Evolutionary conservation across 2,888 invertebrate species (phyloP), one percentile per base, ranked within the genome.

Genomic region (Scelioninae gen. 1): DNA sequence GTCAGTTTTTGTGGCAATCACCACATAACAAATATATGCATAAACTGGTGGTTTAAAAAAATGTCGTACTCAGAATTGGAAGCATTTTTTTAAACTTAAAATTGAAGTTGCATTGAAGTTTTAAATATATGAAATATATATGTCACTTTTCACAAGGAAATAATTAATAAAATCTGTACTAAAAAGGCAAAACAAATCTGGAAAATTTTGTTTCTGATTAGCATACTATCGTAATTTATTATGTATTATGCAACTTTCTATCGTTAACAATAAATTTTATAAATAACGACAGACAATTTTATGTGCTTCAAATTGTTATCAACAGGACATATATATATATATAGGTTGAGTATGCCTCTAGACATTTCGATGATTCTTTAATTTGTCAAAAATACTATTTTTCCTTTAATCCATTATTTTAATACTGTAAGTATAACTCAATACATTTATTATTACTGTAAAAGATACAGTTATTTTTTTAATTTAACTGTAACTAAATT

Each of bases 171-270:
- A 43, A n/a, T n/a, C 11, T 43, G 43, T 43, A n/a, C n/a, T 47
- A n/a, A 23, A 65, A 34, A 15, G 10, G 11, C 31, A n/a, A 49
- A 32, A 51, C 11, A 65, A 34, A 34, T 32, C 16, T 23, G 6
- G 7, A 49, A 49, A 66, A 43, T 49, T 32, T 69, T 75, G 47
- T 38, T 34, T 34, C 29, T 34, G 47, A 60, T 71, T 71, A 58
- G 16, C 58, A 71, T 71, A 60, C 32, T 49, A 60, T 60, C 29
- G 71, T 31, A 13, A 71, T 51, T 71, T 16, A 71, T 74, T 45
- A 16, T 43, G 47, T 0, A 15, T 56, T 75, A 32, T 45, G 56
- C 23, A 56, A 56, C 56, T 9, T 7, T 0, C 16, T 49, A 71
- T 60, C 31, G 11, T 16, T 49, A 63, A 55, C 43, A 63, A 74